Evolutionary conservation across 2,797 vertebrate genomes (phyloP).

Genomic region (Sebastes oblongus): DNA sequence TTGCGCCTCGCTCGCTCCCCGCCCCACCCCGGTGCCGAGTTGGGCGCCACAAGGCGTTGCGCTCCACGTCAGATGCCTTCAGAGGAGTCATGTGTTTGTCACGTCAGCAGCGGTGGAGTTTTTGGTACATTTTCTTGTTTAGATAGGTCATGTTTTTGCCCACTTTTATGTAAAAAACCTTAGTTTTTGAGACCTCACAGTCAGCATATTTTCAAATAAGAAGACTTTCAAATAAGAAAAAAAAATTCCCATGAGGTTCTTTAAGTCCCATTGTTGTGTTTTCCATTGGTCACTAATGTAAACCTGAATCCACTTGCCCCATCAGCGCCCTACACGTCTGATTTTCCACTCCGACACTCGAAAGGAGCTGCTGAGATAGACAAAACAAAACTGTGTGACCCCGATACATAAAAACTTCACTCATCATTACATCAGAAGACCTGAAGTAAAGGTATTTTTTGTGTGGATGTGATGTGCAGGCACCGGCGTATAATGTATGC

Average conservation of each 20-base stretch:
- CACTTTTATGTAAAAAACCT: not conserved
- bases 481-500: slow-evolving; percentile 57
- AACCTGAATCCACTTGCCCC: slow-evolving; percentile 23
- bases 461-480: slow-evolving; percentile 43
- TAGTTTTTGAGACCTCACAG: not conserved
- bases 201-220: slow-evolving; percentile 13
- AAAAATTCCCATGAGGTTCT: slow-evolving; percentile 14
- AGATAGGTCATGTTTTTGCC: not conserved
- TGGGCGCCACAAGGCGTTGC: slow-evolving; percentile 25
- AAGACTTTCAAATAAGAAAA: slow-evolving; percentile 1
- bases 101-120: not conserved
- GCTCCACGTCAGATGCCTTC: slow-evolving; percentile 39
- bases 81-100: slow-evolving; percentile 25
- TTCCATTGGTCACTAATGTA: slow-evolving; percentile 11
- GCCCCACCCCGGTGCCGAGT: slow-evolving; percentile 26
- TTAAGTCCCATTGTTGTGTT: not conserved
- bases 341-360: slow-evolving; percentile 4
- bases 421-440: slow-evolving; percentile 49
- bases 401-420: slow-evolving; percentile 53
- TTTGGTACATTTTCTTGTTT: not conserved
- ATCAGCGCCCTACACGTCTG: not conserved
- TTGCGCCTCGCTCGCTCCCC: slow-evolving; percentile 17
- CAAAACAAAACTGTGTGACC: slow-evolving; percentile 32
- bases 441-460: slow-evolving; percentile 39
- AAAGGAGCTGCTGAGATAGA: slow-evolving; percentile 44